A percentile compares a stretch with the other conserved stretches of the same genome.
These are phyloP conservation scores for Idaea dimidiata DNA, from an alignment of 2,888 invertebrate genomes.

Conservation along the genomic window DNA sequence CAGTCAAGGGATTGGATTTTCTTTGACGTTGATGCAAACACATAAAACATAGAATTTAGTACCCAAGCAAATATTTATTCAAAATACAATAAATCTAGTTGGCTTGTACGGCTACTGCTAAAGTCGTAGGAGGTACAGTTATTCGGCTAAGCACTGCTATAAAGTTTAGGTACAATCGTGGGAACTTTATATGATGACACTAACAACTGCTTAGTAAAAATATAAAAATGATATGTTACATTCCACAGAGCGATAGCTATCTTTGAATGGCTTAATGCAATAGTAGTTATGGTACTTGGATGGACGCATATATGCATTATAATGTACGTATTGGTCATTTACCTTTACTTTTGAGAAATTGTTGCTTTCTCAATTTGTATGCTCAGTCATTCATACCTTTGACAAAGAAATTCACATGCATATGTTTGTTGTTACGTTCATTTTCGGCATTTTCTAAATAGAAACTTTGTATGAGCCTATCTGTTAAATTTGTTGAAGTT, in stretches of 20 bases:
- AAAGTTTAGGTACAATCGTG: background rate
- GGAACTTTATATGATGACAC: background rate
- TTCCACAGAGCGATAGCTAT: background rate
- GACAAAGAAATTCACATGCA: background rate
- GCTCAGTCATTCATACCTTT: background rate
- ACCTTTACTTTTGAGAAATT: background rate
- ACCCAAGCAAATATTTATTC: conserved; percentile 1
- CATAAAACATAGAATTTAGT: background rate
- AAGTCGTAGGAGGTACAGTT: background rate
- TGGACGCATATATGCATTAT: background rate
- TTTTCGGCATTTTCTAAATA: background rate
- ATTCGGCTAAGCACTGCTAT: background rate
- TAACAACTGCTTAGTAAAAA: background rate
- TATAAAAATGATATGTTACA: background rate
- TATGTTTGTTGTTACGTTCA: too few relatives aligned
- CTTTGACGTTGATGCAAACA: conserved; percentile 1
- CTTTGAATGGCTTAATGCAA: background rate
- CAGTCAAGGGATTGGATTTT: conserved; percentile 4
- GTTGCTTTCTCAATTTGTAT: background rate
- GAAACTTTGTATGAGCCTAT: background rate
- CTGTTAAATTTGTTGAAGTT: too few relatives aligned
- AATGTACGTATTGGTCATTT: background rate
- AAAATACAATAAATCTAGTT: background rate
- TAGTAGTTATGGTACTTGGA: background rate
- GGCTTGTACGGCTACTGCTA: background rate